Base-by-base conservation (phyloP, 2,797 vertebrate genomes). In the Sarcophilus harrisii region DNA sequence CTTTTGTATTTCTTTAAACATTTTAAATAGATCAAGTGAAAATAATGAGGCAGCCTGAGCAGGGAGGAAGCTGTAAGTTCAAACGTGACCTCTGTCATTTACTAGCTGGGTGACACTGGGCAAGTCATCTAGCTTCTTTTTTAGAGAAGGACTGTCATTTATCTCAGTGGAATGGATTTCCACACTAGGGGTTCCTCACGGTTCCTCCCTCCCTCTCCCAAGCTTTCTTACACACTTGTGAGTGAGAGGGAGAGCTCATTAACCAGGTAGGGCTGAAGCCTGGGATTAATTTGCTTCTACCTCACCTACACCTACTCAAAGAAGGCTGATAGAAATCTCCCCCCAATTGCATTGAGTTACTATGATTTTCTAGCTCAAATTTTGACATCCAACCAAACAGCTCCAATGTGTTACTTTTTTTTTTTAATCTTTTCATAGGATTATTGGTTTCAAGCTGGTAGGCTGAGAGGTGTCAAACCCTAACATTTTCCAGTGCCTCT, bases 1-100 rank as follows among this genome's bases (percentile, higher is more conserved):
- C 55, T 54, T 18, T 49, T 57, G n/a, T 54, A 93, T 91, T 90
- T 87, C 90, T 49, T 95, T 97, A 9, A 45, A 87, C 10, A 24
- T 87, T 27, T 87, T 27, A 45, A 87, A 49, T 49, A 87, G 9
- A 11, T 32, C 45, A 87, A 87, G 73, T 87, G 38, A 87, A 87
- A 87, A 87, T 27, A 27, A 81, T 81, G 38, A 49, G 38, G 21
- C 38, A 45, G 3, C 38, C 38, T 87, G 38, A 21, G 21, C 3
- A 27, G 21, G 38, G 38, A 49, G 21, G n/a, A 38, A 81, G 21
- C 18, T 16, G 24, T 45, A 21, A 21, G 21, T 87, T 27, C 73
- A 11, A 45, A 87, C 49, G 38, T 87, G 29, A 10, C 29, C 29
- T 62, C 38, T 59, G 6, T 29, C 58, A 58, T 18, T 24, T 58